Evolutionary conservation across 1,140 invertebrate species (phyloP).

Genomic region (Tenebrio molitor): DNA sequence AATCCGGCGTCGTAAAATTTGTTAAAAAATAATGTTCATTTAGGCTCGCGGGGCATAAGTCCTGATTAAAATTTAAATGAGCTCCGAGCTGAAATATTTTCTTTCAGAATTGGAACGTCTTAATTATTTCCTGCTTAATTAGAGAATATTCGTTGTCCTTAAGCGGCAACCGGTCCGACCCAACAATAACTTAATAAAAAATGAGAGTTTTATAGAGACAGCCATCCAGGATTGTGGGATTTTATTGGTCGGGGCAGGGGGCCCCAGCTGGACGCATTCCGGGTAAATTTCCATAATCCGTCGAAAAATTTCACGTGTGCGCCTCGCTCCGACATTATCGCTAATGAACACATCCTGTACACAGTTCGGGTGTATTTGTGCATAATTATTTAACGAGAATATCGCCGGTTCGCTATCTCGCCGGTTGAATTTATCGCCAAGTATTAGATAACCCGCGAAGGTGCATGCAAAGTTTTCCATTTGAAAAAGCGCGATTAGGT

Average conservation of each 20-base stretch:
- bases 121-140: conserved; percentile 39
- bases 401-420: neutral
- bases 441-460: neutral
- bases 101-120: conserved; percentile 24
- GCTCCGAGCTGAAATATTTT: conserved; percentile 11
- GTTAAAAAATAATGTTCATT: too few species aligned
- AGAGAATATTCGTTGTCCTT: neutral
- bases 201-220: conserved; percentile 32
- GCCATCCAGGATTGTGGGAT: conserved; percentile 15
- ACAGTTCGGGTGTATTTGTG: neutral
- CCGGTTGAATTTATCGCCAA: neutral
- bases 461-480: neutral
- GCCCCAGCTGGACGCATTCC: conserved; percentile 13
- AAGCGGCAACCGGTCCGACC: neutral
- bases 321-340: neutral
- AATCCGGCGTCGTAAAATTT: too few species aligned
- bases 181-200: conserved; percentile 34
- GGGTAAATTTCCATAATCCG: too few species aligned
- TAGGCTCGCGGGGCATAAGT: neutral
- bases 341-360: neutral
- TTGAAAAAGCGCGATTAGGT: conserved; percentile 14
- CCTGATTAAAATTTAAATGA: conserved; percentile 32
- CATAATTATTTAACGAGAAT: neutral
- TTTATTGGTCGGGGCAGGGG: neutral
- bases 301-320: neutral